Conservation (phyloP, 2,888 invertebrate genomes). For the Leptinotarsa tumamoca region DNA sequence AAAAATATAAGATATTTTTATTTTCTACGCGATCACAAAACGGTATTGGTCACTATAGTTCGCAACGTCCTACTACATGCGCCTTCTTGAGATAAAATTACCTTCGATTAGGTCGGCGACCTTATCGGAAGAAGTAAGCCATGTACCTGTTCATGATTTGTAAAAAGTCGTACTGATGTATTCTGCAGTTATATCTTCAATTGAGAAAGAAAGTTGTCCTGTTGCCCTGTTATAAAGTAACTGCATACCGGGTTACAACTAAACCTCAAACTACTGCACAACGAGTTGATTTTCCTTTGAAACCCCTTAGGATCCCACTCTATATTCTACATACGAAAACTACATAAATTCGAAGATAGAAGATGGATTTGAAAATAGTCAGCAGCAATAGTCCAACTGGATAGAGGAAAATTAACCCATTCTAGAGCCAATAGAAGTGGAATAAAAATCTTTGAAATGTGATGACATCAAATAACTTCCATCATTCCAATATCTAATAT, state of each 20-base stretch:
- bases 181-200: too few relatives aligned
- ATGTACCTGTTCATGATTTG: too few relatives aligned
- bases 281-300: conserved; percentile 72
- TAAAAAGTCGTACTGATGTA: too few relatives aligned
- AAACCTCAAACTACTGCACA: conserved; percentile 70
- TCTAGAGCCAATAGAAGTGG: conserved; percentile 54
- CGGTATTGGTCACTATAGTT: too few relatives aligned
- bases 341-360: conserved; percentile 53
- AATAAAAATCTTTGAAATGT: conserved; percentile 43
- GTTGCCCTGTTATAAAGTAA: conserved; percentile 73
- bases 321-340: conserved; percentile 54
- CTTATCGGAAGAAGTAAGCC: too few relatives aligned
- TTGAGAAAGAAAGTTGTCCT: too few relatives aligned
- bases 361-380: conserved; percentile 50
- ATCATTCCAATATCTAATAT: neutral
- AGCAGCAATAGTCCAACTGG: conserved; percentile 55
- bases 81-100: too few relatives aligned
- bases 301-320: conserved; percentile 56
- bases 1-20: too few relatives aligned
- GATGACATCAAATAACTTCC: conserved; percentile 22
- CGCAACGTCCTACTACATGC: too few relatives aligned
- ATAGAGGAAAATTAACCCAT: conserved; percentile 55
- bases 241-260: conserved; percentile 74
- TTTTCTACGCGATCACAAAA: too few relatives aligned
- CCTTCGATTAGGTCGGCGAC: too few relatives aligned